Base-by-base conservation (phyloP, 2,797 vertebrate species). In the Decapterus maruadsi region DNA sequence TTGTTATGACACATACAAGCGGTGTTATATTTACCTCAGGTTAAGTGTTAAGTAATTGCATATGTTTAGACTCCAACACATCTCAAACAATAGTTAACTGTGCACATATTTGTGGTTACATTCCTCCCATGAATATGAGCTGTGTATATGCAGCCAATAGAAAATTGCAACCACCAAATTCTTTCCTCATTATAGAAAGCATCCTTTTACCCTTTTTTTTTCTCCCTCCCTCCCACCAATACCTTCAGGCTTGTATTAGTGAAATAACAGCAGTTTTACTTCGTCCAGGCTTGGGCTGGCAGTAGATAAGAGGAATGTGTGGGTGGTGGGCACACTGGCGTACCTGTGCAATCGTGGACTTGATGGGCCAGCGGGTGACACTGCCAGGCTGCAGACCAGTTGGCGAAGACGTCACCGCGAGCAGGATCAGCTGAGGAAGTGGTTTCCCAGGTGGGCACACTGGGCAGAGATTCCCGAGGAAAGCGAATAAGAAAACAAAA, bases 261-360 rank as follows among this genome's bases (percentile, higher is more conserved):
- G 60, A 80, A 84, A 83, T 71, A 84, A 81, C 80, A 84, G 78
- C 80, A 74, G 68, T 77, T 82, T 81, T 46, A 40, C 68, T 66
- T 74, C 36, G 22, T 78, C 84, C 75, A 77, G 71, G 72, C 79
- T 3, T 3, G 78, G 90, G 78, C 20, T 92, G 90, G 90, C 89
- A 14, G 58, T 36, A 43, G 85, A 90, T 90, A 19, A 88, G 78
- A 90, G 73, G 63, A 69, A 68, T 50, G 72, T 65, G 89, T 89
- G 83, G 89, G 86, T 34, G 76, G 76, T 72, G 79, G 77, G 64
- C 77, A 88, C 72, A 68, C 74, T 85, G 79, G 74, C 58, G 31
- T 72, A 88, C 82, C 81, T 84, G 67, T 67, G 68, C 75, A 76
- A 75, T 82, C 85, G 68, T 55, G 45, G 69, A 58, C 82, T 75